Base-by-base conservation (phyloP, 2,113 vertebrate genomes). In the Fregata magnificens region DNA sequence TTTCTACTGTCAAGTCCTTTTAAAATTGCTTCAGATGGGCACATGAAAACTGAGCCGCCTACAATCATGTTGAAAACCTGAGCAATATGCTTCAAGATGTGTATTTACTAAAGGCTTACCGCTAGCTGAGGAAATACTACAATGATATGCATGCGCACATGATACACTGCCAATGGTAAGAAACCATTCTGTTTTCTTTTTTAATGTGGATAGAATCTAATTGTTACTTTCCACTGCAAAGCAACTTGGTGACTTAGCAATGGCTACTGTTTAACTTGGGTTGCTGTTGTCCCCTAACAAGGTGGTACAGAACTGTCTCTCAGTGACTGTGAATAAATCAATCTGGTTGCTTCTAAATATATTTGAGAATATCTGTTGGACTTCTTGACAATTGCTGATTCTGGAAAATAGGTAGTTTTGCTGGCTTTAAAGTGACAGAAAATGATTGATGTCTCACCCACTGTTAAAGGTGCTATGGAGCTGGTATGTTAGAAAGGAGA, bases 131-230 rank as follows among this genome's bases (percentile, higher is more conserved):
- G n/a, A 42, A 53, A 55, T 42, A n/a, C 29, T 17, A 31, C 36
- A 10, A 11, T 16, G 20, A n/a, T 19, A 25, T 5, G 32, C n/a
- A n/a, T 1, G 2, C 14, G 10, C 18, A 20, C 2, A 0, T 14
- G 36, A 66, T 29, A n/a, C 2, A 4, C 14, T 7, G 9, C 13
- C 4, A 74, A 17, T 4, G 6, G 28, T 44, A 50, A 69, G 49
- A 28, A 71, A 65, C 28, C 42, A 11, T 17, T 62, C 21, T 49
- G 4, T 13, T 26, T 16, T 44, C 9, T 61, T 49, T 21, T 61
- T 63, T 71, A 13, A n/a, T 1, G 2, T 25, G 66, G 28, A 13
- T 18, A 40, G 34, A 28, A 55, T 62, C 47, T 66, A 74, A 49
- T 53, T 1, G 6, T 55, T 86, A 12, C 12, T 83, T 62, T 52